Evolutionary conservation across 2,797 vertebrate species (phyloP), one percentile per base, ranked within the genome.

Genomic region (Anabas testudineus): DNA sequence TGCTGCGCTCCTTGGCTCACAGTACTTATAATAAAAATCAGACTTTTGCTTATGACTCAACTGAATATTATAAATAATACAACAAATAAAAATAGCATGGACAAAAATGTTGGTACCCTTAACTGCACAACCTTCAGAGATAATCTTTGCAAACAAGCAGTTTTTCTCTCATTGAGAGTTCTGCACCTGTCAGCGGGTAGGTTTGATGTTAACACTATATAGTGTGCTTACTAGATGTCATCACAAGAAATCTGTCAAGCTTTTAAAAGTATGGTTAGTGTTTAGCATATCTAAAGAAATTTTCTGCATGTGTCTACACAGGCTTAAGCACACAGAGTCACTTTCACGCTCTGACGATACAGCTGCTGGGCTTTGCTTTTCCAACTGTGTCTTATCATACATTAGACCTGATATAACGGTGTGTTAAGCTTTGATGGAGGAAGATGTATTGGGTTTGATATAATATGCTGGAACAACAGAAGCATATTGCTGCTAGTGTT

Each of bases 371-470:
- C 61, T 19, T n/a, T 55, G 14, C 26, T 49, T 42, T 63, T 34
- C 26, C 67, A 70, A 73, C 62, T 73, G 39, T 67, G 54, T 79
- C 69, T 76, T 74, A 71, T 86, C 43, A 67, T 49, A 76, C 54
- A 69, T 76, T 80, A 74, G n/a, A 73, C 51, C 51, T 54, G 56
- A 81, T 78, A 61, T 66, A 67, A 75, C 1, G 6, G 41, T 43
- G 58, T 61, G 48, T 81, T 83, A 73, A 78, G 66, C 80, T 86
- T 59, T 71, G 80, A 82, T 76, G 51, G 46, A 37, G 59, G 66
- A 75, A 71, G 58, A 78, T 63, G 59, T 58, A 75, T 81, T 71
- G 78, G 39, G 52, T 79, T 81, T 78, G 58, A 71, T 76, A 71
- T 81, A 71, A 80, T 68, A 60, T 76, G 46, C 55, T 21, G 5